Evolutionary conservation across 1,140 invertebrate genomes (phyloP), one percentile per base, ranked within the genome.

Genomic region (Aphelinus atriplicis): DNA sequence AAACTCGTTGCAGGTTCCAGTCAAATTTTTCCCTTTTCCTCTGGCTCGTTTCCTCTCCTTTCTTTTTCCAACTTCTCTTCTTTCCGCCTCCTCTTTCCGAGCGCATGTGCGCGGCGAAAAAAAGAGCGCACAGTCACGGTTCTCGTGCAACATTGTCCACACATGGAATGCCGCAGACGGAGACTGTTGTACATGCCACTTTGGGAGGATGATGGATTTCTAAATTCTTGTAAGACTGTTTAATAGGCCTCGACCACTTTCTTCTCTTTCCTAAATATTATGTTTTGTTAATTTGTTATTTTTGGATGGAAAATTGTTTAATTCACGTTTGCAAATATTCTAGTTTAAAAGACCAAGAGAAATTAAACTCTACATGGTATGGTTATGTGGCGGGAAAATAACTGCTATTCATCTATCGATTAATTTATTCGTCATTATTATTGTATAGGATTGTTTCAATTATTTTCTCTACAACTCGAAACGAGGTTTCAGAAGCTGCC

Each of bases 1-100:
- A 69, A 83, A 83, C 81, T 84, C 81, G 80, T 83, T 83, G 81
- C 78, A 67, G 71, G 73, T 64, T 76, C 77, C 9, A 81, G 74
- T 81, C 77, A 81, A 81, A 81, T 81, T 77, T 78, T 78, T 78
- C 75, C 60, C 50, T 68, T 67, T 67, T 55, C 51, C n/a, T 58
- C 42, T 1, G 6, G 7, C 58, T 53, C 47, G 7, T n/a, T 10
- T 50, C 42, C 7, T 53, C 64, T 46, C 60, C 71, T 65, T 66
- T 65, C 63, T 73, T 64, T 63, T 64, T 56, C 58, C 9, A 43
- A 10, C 42, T 58, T 6, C 57, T 53, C 55, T 60, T 53, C 70
- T 56, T 7, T 56, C 55, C 51, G 45, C 43, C 51, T 50, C 26
- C 56, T 46, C 61, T 26, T 26, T 26, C 26, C 53, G 26, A 55